phyloP scores from a whole-genome alignment of 2,113 vertebrate genomes.

The Chascanopsetta lugubris region DNA sequence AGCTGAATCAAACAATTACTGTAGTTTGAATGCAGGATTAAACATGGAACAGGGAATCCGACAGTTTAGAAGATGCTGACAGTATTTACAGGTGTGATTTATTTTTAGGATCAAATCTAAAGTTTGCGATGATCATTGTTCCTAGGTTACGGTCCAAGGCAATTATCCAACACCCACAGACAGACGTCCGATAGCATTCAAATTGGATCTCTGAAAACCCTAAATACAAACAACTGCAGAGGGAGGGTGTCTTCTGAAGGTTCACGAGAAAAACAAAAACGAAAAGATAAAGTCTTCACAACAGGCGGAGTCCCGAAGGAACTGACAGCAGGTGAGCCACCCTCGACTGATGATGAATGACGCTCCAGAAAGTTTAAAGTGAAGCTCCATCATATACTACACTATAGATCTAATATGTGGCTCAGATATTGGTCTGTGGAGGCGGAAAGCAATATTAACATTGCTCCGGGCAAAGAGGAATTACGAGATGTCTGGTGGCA shows the following conservation, averaged over 20 bases:
- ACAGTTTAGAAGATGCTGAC: not conserved
- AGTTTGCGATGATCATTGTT: not conserved
- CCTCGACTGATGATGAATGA: conserved; percentile 12
- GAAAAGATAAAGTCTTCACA: too few species aligned
- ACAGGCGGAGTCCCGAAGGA: not conserved
- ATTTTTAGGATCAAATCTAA: not conserved
- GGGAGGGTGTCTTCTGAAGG: not conserved
- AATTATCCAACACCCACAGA: not conserved
- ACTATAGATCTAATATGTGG: not conserved
- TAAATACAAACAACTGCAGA: not conserved
- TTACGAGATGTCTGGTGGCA: not conserved
- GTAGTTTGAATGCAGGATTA: too few species aligned
- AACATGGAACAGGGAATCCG: too few species aligned
- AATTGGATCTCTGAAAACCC: not conserved
- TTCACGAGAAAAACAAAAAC: too few species aligned
- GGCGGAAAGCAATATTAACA: conserved; percentile 12
- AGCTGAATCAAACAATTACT: too few species aligned
- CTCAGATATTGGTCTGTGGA: not conserved
- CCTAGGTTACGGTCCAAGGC: too few species aligned
- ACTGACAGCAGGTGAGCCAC: not conserved
- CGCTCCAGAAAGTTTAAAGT: not conserved
- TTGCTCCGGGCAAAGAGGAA: not conserved
- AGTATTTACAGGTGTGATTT: not conserved
- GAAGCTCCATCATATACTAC: not conserved
- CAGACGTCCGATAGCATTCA: not conserved